Conservation (phyloP, 2,113 vertebrate species). For the Thunnus maccoyii region DNA sequence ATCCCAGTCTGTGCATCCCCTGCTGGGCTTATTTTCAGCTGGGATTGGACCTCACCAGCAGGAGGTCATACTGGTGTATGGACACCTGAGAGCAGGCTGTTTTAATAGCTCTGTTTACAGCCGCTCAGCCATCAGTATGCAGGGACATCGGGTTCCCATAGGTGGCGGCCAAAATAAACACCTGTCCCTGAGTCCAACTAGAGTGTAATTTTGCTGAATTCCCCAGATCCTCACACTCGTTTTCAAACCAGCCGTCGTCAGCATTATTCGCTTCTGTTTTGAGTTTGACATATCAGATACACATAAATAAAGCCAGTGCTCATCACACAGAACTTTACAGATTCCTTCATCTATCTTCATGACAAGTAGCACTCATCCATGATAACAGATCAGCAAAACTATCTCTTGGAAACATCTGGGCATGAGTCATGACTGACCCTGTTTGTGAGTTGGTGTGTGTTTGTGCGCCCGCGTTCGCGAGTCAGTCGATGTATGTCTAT, state of each 20-base stretch:
- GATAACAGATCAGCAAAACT: conserved; percentile 59
- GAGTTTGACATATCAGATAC: conserved; percentile 22
- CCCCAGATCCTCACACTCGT: conserved; percentile 22
- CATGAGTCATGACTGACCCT: conserved; percentile 34
- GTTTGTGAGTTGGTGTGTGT: conserved; percentile 33
- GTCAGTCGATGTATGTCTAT: conserved; percentile 28
- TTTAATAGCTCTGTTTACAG: conserved; percentile 56
- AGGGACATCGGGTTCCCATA: conserved; percentile 52
- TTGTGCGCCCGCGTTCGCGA: background rate
- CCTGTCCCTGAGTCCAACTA: conserved; percentile 20
- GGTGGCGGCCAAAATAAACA: conserved; percentile 51
- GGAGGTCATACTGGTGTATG: conserved; percentile 47
- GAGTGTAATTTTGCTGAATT: conserved; percentile 53
- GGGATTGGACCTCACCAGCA: conserved; percentile 36
- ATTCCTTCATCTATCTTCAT: conserved; percentile 58
- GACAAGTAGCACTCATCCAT: conserved; percentile 50
- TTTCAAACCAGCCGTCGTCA: conserved; percentile 38
- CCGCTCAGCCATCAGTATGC: conserved; percentile 12
- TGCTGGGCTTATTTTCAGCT: conserved; percentile 45
- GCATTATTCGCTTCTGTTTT: conserved; percentile 50
- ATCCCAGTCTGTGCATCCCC: conserved; percentile 36
- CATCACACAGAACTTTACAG: conserved; percentile 8
- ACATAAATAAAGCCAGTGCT: conserved; percentile 20
- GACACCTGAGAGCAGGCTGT: conserved; percentile 57
- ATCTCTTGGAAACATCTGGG: conserved; percentile 67